Base-by-base conservation (phyloP, 2,888 invertebrate species). In the Parapristionchus giblindavisi region DNA sequence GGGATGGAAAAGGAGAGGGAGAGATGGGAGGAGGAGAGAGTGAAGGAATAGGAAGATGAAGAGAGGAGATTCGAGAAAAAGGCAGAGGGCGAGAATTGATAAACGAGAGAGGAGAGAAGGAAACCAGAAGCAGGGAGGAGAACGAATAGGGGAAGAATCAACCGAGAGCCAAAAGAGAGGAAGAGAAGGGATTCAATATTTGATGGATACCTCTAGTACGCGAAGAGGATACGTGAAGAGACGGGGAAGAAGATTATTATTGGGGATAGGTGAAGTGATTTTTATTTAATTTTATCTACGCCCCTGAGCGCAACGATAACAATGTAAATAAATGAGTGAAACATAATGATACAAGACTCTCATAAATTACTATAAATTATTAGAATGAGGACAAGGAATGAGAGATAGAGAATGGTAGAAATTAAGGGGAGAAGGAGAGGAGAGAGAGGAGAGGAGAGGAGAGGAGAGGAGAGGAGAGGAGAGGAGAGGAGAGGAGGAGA, bases 51-150 rank as follows among this genome's bases (percentile, higher is more conserved):
- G 56, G n/a, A n/a, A 27, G 29, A 27, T 8, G 56, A n/a, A 43
- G 43, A 43, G 43, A 43, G 43, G 17, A 17, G 43, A 24, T 54
- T 29, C 27, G 4, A 24, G 54, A 54, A 24, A n/a, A n/a, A 54
- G n/a, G 24, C n/a, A n/a, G 6, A 24, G 24, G 54, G 54, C 6
- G n/a, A 54, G 24, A 24, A 6, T 6, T 17, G 24, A 24, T 8
- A 6, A 6, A 14, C n/a, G 6, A 14, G 54, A 29, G 48, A 32
- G 17, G 27, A 63, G 5, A n/a, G 24, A 3, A 21, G 29, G 65
- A 65, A n/a, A 29, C 6, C n/a, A 40, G n/a, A n/a, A 21, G 65
- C 40, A 34, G 21, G 61, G 38, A 61, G 65, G 29, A 27, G 65
- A 65, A 40, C 27, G 48, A 40, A 32, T 14, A 43, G 63, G 48